A percentile compares a stretch with the other conserved stretches of the same genome.
phyloP scores from a whole-genome alignment of 2,797 vertebrate genomes.

The Pipistrellus pygmaeus region DNA sequence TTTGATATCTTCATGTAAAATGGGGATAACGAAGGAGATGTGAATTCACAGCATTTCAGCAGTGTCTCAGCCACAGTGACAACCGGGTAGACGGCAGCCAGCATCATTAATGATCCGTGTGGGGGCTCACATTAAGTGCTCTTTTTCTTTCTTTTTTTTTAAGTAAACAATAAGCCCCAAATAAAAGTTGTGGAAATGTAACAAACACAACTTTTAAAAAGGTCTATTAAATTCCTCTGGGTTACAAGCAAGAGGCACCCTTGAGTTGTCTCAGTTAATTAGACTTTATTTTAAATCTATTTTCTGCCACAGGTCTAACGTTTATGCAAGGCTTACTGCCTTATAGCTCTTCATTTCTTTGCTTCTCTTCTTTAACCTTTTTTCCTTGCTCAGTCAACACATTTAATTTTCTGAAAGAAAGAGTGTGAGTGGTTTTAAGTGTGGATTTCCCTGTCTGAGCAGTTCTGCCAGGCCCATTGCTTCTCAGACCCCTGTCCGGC shows the following conservation, averaged over 20 bases:
- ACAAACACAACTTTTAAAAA: background rate
- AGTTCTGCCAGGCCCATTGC: background rate
- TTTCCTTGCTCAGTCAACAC: background rate
- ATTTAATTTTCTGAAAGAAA: background rate
- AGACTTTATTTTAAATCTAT: background rate
- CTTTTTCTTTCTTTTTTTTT: background rate
- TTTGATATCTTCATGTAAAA: background rate
- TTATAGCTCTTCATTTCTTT: background rate
- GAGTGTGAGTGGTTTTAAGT: background rate
- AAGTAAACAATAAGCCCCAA: background rate
- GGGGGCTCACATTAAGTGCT: background rate
- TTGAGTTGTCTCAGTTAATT: conserved; percentile 11
- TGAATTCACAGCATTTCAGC: background rate
- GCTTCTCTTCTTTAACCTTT: background rate
- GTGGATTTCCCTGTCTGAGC: background rate
- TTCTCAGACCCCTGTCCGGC: background rate
- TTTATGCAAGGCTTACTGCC: background rate
- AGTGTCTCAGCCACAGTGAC: background rate
- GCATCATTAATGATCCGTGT: background rate
- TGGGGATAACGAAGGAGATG: background rate
- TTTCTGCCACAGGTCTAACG: background rate
- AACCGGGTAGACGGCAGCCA: background rate
- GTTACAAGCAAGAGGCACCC: background rate
- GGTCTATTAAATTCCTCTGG: background rate
- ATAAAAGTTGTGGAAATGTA: background rate